These are phyloP conservation scores for Aplysina aerophoba DNA, from an alignment of 37 sponge, comb jelly and placozoan species.

Conservation along the genomic window DNA sequence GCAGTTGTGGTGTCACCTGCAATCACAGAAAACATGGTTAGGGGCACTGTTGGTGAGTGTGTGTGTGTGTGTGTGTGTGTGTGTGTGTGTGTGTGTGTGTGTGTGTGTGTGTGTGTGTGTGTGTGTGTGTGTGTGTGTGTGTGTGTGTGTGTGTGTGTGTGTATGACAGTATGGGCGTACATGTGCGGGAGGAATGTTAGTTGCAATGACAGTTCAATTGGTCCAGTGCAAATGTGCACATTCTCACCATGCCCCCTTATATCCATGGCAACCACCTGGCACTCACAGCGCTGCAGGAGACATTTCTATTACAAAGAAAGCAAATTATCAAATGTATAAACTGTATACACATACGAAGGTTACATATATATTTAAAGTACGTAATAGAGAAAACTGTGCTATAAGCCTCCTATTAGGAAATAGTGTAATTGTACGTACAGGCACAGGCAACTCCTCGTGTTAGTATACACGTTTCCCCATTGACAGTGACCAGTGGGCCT, in stretches of 20 bases:
- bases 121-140: too few species aligned
- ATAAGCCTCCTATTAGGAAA: too few species aligned
- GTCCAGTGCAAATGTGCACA: neutral
- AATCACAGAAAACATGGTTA: neutral
- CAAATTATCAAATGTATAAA: neutral
- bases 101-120: too few species aligned
- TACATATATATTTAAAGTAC: too few species aligned
- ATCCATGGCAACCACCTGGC: slow-evolving; percentile 76
- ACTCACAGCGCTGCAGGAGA: slow-evolving; percentile 32
- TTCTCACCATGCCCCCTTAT: slow-evolving; percentile 78
- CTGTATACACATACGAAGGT: too few species aligned
- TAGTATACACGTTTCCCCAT: too few species aligned
- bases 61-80: slow-evolving; percentile 46
- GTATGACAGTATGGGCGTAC: neutral
- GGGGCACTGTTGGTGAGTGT: slow-evolving; percentile 27
- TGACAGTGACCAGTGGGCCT: too few species aligned
- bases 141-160: slow-evolving; percentile 11
- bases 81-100: slow-evolving; percentile 13
- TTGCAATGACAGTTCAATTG: too few species aligned
- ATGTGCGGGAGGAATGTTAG: neutral
- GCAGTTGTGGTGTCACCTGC: slow-evolving; percentile 67
- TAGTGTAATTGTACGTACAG: neutral
- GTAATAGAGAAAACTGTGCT: too few species aligned
- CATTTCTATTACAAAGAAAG: neutral
- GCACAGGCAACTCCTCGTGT: too few species aligned